These are phyloP conservation scores for Trissolcus brochymenae DNA, from an alignment of 2,888 invertebrate genomes.

Conservation along the genomic window DNA sequence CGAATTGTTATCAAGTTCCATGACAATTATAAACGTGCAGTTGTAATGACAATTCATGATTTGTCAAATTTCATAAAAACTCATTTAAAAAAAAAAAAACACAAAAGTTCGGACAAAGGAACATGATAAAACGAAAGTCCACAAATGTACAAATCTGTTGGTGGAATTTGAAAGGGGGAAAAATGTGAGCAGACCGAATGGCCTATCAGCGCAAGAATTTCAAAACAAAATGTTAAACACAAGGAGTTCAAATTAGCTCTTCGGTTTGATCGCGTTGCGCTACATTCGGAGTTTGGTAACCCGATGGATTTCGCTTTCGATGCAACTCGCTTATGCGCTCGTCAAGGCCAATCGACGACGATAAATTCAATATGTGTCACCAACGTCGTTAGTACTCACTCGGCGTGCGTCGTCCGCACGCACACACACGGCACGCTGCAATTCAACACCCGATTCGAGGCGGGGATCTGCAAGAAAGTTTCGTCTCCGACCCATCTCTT, in stretches of 20 bases:
- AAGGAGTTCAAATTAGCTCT: slow-evolving; percentile 43
- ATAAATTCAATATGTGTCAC: slow-evolving; percentile 61
- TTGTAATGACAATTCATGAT: no score
- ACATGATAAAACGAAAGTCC: neutral
- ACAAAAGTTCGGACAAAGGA: neutral
- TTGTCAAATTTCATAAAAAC: slow-evolving; percentile 4
- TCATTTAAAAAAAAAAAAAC: no score
- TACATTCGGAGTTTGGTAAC: slow-evolving; percentile 63
- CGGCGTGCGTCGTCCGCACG: slow-evolving; percentile 49
- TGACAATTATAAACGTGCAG: no score
- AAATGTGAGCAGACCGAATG: slow-evolving; percentile 30
- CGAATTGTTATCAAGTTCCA: neutral
- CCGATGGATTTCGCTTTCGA: slow-evolving; percentile 70
- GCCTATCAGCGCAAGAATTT: slow-evolving; percentile 19
- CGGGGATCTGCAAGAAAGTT: slow-evolving; percentile 40
- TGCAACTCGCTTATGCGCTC: slow-evolving; percentile 64
- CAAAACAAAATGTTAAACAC: slow-evolving; percentile 43
- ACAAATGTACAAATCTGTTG: no score
- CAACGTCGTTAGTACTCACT: slow-evolving; percentile 53
- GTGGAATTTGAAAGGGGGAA: neutral
- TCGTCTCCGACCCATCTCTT: slow-evolving; percentile 19
- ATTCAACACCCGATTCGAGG: slow-evolving; percentile 23
- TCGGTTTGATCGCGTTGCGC: slow-evolving; percentile 45
- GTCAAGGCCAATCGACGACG: slow-evolving; percentile 69
- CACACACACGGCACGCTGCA: slow-evolving; percentile 12